Evolutionary conservation across 53 echinoderm and acorn worm genomes (phyloP).

Genomic region (Echinarachnius parma): DNA sequence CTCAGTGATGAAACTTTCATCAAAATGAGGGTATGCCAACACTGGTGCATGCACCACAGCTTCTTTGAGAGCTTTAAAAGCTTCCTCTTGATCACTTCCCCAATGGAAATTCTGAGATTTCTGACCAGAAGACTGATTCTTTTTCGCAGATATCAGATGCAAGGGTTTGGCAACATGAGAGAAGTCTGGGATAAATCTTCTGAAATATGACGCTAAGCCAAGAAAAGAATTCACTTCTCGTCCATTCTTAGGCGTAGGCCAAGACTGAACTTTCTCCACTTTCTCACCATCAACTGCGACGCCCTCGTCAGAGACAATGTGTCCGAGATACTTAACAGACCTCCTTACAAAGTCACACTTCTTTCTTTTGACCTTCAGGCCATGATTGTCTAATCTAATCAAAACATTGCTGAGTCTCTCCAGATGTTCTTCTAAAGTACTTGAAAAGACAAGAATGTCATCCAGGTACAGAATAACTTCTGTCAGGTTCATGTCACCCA

Average conservation of each 20-base stretch:
- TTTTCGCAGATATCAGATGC: conserved; percentile 32
- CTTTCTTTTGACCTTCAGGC: conserved; percentile 50
- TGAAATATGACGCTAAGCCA: conserved; percentile 50
- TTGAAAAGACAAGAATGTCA: conserved; percentile 49
- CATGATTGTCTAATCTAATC: conserved; percentile 23
- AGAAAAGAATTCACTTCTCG: conserved; percentile 49
- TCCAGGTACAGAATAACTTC: conserved; percentile 51
- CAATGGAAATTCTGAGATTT: not conserved
- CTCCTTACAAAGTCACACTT: conserved; percentile 36
- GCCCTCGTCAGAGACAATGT: conserved; percentile 40
- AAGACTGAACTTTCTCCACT: conserved; percentile 14
- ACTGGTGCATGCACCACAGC: conserved; percentile 24
- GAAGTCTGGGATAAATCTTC: conserved; percentile 42
- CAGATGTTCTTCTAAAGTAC: conserved; percentile 39
- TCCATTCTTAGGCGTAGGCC: conserved; percentile 34
- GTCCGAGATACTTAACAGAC: conserved; percentile 51
- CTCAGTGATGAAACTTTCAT: conserved; percentile 30
- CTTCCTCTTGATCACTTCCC: not conserved
- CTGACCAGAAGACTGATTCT: not conserved
- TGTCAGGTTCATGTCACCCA: conserved; percentile 47
- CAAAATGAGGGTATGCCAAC: conserved; percentile 32
- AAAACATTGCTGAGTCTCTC: conserved; percentile 25
- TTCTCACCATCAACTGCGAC: conserved; percentile 44
- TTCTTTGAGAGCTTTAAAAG: conserved; percentile 3
- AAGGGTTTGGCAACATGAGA: conserved; percentile 9